Evolutionary conservation across 2,797 vertebrate species (phyloP), one percentile per base, ranked within the genome.

Genomic region (Tadarida brasiliensis): DNA sequence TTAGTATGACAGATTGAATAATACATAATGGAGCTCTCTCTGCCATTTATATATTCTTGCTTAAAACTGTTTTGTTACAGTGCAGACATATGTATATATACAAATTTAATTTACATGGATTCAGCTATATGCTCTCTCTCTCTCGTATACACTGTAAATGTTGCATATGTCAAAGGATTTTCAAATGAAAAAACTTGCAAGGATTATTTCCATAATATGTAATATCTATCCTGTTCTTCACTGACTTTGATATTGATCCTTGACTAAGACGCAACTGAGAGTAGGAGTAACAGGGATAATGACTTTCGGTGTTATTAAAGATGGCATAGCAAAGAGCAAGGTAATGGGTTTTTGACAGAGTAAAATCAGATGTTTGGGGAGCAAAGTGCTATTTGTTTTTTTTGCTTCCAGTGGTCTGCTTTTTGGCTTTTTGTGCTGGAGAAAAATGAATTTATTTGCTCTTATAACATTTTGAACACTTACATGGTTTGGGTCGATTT

Each of bases 361-460:
- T 51, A 67, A 78, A n/a, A 67, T 65, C 85, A 92, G 24, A 17
- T 96, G 15, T 24, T 94, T 97, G 87, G n/a, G n/a, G 59, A 90
- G 65, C 35, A 76, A 56, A 90, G 82, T 28, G 2, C 11, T 47
- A 0, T 86, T 84, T 93, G 11, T n/a, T 63, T 86, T 94, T 94
- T 91, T 92, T 26, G 51, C 86, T 92, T 91, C 19, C 0, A 61
- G 39, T 89, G 24, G 16, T 94, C 30, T 92, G 30, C 22, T 70
- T 96, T 96, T 93, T 95, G 61, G 65, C 47, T 87, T 74, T 74
- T 51, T 59, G 0, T 92, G 24, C 33, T 88, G 49, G 51, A 63
- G 6, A 93, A 77, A 88, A 92, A 74, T 90, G 30, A 56, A 82
- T 94, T 95, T 91, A 67, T 94, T 95, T 83, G 39, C 80, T 93